Base-by-base conservation (phyloP, 2,113 vertebrate species). In the Ramphastos sulfuratus region DNA sequence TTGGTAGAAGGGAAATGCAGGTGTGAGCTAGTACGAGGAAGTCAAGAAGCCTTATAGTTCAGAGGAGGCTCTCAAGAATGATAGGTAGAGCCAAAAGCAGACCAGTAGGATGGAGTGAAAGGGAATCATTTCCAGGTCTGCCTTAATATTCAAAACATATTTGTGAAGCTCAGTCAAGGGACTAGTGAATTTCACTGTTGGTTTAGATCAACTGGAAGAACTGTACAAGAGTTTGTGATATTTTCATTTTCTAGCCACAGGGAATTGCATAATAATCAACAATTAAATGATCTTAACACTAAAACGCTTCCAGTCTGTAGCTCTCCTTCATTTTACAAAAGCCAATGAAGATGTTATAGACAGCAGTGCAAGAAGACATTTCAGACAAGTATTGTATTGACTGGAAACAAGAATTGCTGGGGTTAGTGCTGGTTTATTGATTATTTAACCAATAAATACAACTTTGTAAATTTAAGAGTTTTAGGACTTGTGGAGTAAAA, bases 391-490 rank as follows among this genome's bases (percentile, higher is more conserved):
- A 10, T 37, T 35, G 12, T 30, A 21, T 46, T 37, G 27, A n/a
- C 37, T 63, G 72, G 80, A 75, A 82, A 33, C 10, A 75, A 5
- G 15, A 63, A 66, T 37, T 80, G 9, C 59, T 52, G 28, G 54
- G 61, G 78, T 75, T 55, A 31, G 18, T 46, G 65, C 72, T 60
- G 10, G 12, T 15, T 6, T 59, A 88, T 80, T 56, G 70, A 82
- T 88, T n/a, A 27, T 81, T 90, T 58, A 76, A 46, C 56, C 77
- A 56, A 87, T 70, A 82, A 78, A 80, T 58, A 94, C 48, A 50
- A 63, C 35, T 87, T 35, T 48, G 35, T 48, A 71, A 60, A 81
- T 39, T 71, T 85, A 65, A 91, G 56, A 31, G 15, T 19, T 84
- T n/a, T 76, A 66, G 33, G 24, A 92, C 46, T 74, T 56, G 17